Base-by-base conservation (phyloP, 2,113 vertebrate genomes). In the Cromileptes altivelis region DNA sequence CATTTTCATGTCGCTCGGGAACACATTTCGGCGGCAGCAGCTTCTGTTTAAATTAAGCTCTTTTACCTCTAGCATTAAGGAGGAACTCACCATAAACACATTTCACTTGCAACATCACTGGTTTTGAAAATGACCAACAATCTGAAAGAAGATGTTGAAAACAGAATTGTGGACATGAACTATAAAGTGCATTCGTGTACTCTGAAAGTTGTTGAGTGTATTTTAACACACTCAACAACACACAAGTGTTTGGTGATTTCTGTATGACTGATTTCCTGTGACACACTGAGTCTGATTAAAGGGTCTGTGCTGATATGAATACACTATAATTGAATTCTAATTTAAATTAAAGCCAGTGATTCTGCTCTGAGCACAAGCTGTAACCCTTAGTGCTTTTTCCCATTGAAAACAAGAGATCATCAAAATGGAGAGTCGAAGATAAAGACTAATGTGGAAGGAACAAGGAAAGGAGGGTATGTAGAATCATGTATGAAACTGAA, bases 401-500 rank as follows among this genome's bases (percentile, higher is more conserved):
- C 19, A 57, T 5, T 68, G 14, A 65, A 47, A 40, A 58, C 17
- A 60, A 25, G 2, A 61, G 77, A 40, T 56, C 5, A 57, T 63
- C 12, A 40, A 58, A 30, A n/a, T 53, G 61, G 19, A 56, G 11
- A 60, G 15, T 47, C 9, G 5, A 33, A 50, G 30, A 64, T 33
- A 27, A 63, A 74, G 49, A 55, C 52, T 67, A 67, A 49, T 30
- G 19, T 56, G 11, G n/a, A 3, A 21, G 13, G 3, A 37, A 37
- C 6, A 21, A 70, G 13, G 7, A 45, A 18, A 47, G n/a, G 15
- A 60, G 21, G 21, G 4, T 23, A 8, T 56, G 19, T 53, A 42
- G 33, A 27, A 49, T 58, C 27, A 70, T 42, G 15, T 69, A 62
- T 80, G 50, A 79, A 77, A 84, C 37, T 85, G 25, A 80, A 71